These are phyloP conservation scores for Erebia epiphron DNA, from an alignment of 2,888 invertebrate species.

Conservation along the genomic window DNA sequence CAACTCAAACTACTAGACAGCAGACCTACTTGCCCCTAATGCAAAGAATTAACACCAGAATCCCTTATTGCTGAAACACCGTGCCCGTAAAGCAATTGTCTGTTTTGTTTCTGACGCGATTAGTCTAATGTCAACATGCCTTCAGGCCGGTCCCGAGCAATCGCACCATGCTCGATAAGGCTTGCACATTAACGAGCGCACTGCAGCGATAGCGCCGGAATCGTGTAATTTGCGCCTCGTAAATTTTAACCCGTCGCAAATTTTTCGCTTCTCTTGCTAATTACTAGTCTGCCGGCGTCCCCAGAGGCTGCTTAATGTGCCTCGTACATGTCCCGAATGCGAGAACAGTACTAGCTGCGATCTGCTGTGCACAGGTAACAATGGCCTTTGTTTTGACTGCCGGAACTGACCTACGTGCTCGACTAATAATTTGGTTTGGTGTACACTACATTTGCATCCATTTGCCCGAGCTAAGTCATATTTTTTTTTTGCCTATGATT, in stretches of 20 bases:
- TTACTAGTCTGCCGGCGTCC: conserved; percentile 79
- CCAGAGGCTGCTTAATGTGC: conserved; percentile 78
- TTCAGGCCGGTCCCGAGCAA: conserved; percentile 43
- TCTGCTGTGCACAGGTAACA: conserved; percentile 69
- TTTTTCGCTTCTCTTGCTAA: conserved; percentile 81
- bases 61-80: not conserved
- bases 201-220: conserved; percentile 77
- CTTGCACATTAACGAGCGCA: conserved; percentile 76
- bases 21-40: no score
- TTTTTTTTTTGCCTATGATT: conserved; percentile 21
- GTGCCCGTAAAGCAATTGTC: conserved; percentile 14
- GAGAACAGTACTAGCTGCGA: conserved; percentile 68
- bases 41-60: no score
- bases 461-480: conserved; percentile 28
- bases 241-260: conserved; percentile 82
- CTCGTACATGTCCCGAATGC: conserved; percentile 77
- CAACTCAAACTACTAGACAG: no score
- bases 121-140: conserved; percentile 57
- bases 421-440: conserved; percentile 57
- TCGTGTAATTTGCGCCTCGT: conserved; percentile 82
- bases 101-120: conserved; percentile 58
- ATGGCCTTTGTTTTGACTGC: conserved; percentile 76
- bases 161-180: conserved; percentile 72
- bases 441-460: conserved; percentile 48
- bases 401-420: conserved; percentile 64